Evolutionary conservation across 2,888 invertebrate species (phyloP).

Genomic region (Chymomyza amoena): DNA sequence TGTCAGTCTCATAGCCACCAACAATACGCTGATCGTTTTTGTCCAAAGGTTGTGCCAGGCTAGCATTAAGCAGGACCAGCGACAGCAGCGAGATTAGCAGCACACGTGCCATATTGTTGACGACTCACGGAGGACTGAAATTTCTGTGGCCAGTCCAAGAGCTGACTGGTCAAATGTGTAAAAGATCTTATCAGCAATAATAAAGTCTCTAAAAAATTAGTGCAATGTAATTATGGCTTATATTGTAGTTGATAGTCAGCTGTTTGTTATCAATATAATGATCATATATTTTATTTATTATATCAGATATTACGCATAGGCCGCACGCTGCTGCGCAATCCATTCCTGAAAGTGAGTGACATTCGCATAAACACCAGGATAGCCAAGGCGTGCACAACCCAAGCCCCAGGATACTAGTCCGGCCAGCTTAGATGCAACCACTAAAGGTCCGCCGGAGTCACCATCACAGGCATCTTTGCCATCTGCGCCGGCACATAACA

Average conservation of each 20-base stretch:
- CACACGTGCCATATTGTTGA: slow-evolving; percentile 41
- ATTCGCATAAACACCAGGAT: slow-evolving; percentile 63
- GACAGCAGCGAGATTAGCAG: slow-evolving; percentile 4
- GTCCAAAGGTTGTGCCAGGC: neutral
- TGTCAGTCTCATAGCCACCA: slow-evolving; percentile 58
- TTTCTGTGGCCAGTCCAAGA: neutral
- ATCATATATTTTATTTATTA: neutral
- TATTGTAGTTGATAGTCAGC: neutral
- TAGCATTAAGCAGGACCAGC: neutral
- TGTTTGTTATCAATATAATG: neutral
- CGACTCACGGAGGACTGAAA: neutral
- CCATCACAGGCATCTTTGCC: slow-evolving; percentile 69
- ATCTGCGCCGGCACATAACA: slow-evolving; percentile 66
- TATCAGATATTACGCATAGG: neutral
- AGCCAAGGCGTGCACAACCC: slow-evolving; percentile 58
- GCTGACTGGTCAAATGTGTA: neutral
- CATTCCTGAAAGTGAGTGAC: slow-evolving; percentile 48
- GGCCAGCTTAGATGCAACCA: slow-evolving; percentile 33
- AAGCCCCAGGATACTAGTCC: slow-evolving; percentile 70
- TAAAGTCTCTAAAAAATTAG: neutral
- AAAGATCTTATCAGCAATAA: neutral
- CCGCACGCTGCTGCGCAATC: slow-evolving; percentile 39
- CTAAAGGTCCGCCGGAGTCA: slow-evolving; percentile 64
- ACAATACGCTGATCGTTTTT: slow-evolving; percentile 64
- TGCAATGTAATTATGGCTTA: neutral